Evolutionary conservation across 2,888 invertebrate genomes (phyloP), one percentile per base, ranked within the genome.

Genomic region (Allacma fusca): DNA sequence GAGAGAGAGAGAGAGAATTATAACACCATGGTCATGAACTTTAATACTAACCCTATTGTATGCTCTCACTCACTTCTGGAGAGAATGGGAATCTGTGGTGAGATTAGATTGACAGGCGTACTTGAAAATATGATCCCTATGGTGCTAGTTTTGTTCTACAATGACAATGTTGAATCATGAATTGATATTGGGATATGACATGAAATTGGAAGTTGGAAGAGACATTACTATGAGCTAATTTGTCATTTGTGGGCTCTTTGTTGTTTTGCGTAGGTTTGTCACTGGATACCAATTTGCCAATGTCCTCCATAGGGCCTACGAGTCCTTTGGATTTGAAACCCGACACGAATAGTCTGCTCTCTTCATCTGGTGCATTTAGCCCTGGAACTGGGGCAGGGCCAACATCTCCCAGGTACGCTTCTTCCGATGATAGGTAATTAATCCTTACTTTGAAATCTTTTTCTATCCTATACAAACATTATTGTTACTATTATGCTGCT

Each of bases 291-390:
- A 88, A 87, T 81, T 90, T 94, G 86, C 89, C 90, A 75, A 89
- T 90, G 88, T 89, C 89, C 78, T 89, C 89, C 43, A 91, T 94
- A 88, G 92, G 92, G 82, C 94, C 94, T 44, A 92, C 93, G 88
- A 95, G 94, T 83, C 95, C 95, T 72, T 90, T 94, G 84, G 94
- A 94, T 86, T 92, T 95, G 90, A 96, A 96, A 87, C 95, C 95
- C 80, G 95, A 96, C 87, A 93, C 95, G 76, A 93, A 94, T 57
- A 90, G 92, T 85, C 87, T 94, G 84, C 91, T 90, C 85, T 90
- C 90, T 81, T 83, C 83, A 34, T 80, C 80, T 68, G 90, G 90
- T 75, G 90, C 89, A 85, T 91, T 90, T 85, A 91, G 91, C 85
- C 91, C 91, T 7, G 84, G 85, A n/a, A 84, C 84, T 40, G 84